Base-by-base conservation (phyloP, 2,888 invertebrate genomes). In the Cheilosia impressa region DNA sequence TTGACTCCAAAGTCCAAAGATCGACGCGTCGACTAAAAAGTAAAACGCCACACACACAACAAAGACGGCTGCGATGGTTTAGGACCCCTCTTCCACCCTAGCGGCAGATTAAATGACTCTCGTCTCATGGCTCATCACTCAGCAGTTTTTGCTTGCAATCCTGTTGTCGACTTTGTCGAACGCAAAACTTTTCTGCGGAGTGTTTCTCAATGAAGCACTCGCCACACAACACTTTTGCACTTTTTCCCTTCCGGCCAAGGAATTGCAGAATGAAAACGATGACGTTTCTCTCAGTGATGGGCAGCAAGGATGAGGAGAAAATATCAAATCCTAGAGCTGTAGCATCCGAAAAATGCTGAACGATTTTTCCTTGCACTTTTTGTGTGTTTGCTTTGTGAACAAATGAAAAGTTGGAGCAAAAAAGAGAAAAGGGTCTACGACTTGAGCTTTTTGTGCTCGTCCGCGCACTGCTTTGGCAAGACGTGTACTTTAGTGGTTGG, bases 91-190 rank as follows among this genome's bases (percentile, higher is more conserved):
- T 38, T 38, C 38, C 38, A 38, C 47, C 53, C 52, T 4, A 34
- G 50, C 60, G 34, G 6, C 45, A 58, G 58, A 58, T 79, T 79
- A 84, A 84, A 79, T 69, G 71, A 41, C 66, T 62, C 43, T 75
- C 84, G 63, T 72, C 66, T 71, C 62, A 68, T 71, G 75, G 75
- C 68, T 84, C 75, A 80, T 84, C 84, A 80, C 47, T 79, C 75
- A 75, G 75, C 43, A 58, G 27, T 69, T 31, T 34, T 75, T 81
- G 31, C 19, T 13, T 31, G 34, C 13, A 60, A 38, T 19, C 19
- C 10, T 27, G 13, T 52, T 5, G 52, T 52, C 45, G 45, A 47
- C n/a, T 47, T 68, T 68, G 58, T 41, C 22, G 63, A 65, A 52
- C 58, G 62, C 22, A 38, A 71, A 69, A 71, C 63, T 69, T 71